Conservation (phyloP, 2,888 invertebrate genomes). For the Poecilus cupreus region DNA sequence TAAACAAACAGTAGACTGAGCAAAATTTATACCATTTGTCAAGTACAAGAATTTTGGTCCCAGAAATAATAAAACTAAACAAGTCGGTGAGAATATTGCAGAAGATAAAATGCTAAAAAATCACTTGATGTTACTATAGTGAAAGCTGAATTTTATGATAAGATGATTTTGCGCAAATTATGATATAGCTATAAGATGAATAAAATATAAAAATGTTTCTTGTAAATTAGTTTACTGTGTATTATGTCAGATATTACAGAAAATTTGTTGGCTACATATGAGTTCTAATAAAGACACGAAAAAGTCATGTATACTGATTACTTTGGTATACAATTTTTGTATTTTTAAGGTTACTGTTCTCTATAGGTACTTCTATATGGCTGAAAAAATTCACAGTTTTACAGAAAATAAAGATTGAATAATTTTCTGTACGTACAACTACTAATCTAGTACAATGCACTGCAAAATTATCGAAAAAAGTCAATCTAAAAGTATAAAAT, state of each 20-base stretch:
- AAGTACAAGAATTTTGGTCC: constrained; percentile 57
- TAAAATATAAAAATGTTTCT: constrained; percentile 20
- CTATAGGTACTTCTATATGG: constrained; percentile 50
- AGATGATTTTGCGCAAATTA: background rate
- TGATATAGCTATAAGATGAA: background rate
- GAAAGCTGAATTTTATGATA: background rate
- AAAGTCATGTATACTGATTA: constrained; percentile 44
- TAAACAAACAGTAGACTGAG: background rate
- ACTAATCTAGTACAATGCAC: constrained; percentile 54
- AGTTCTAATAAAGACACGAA: constrained; percentile 23
- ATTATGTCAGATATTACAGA: constrained; percentile 14
- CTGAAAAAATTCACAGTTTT: constrained; percentile 31
- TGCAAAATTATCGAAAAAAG: constrained; percentile 52
- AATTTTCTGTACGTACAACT: constrained; percentile 33
- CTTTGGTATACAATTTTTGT: constrained; percentile 45
- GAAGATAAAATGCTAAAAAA: background rate
- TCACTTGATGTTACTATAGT: background rate
- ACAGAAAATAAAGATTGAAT: constrained; percentile 38
- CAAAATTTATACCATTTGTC: background rate
- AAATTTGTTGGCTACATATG: constrained; percentile 13
- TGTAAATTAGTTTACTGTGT: constrained; percentile 19
- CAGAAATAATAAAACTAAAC: constrained; percentile 55
- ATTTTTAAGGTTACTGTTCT: constrained; percentile 9
- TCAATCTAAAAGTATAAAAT: constrained; percentile 57
- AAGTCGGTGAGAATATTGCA: background rate